A percentile compares a stretch with the other conserved stretches of the same genome.
Evolutionary conservation across 2,797 vertebrate genomes (phyloP).

Genomic region (Sphenodon punctatus): DNA sequence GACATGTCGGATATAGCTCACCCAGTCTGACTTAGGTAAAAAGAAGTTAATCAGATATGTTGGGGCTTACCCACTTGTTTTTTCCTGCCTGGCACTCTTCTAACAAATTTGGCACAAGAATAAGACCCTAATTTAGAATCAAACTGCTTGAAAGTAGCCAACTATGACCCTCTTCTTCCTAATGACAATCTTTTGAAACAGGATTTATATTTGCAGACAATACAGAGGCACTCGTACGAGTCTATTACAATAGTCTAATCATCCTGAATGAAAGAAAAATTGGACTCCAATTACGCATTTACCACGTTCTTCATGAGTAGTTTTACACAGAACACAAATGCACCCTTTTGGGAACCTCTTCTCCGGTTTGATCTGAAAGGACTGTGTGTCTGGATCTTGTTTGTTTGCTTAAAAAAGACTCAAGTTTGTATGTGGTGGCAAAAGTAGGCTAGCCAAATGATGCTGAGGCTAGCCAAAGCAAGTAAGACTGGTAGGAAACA

Average conservation of each 20-base stretch:
- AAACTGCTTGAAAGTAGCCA: neutral
- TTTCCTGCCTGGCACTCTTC: too few relatives aligned
- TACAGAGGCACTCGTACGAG: neutral
- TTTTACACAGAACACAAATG: conserved; percentile 30
- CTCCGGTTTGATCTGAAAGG: conserved; percentile 10
- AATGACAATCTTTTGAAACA: neutral
- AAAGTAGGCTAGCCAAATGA: conserved; percentile 13
- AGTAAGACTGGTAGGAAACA: conserved; percentile 29
- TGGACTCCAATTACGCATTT: conserved; percentile 12
- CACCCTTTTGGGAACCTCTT: neutral
- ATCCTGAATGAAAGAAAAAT: neutral
- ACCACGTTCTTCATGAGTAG: conserved; percentile 21
- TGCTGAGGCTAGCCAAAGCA: neutral
- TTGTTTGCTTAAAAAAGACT: neutral
- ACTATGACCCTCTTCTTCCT: neutral
- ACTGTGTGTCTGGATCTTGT: neutral
- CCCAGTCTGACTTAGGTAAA: too few relatives aligned
- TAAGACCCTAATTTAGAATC: neutral
- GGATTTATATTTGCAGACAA: neutral
- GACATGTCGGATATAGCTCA: too few relatives aligned
- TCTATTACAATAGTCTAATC: neutral
- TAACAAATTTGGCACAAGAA: neutral
- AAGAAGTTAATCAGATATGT: too few relatives aligned
- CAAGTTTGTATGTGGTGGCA: neutral
- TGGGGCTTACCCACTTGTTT: too few relatives aligned